Evolutionary conservation across 2,797 vertebrate species (phyloP), one percentile per base, ranked within the genome.

Genomic region (Morelia viridis): DNA sequence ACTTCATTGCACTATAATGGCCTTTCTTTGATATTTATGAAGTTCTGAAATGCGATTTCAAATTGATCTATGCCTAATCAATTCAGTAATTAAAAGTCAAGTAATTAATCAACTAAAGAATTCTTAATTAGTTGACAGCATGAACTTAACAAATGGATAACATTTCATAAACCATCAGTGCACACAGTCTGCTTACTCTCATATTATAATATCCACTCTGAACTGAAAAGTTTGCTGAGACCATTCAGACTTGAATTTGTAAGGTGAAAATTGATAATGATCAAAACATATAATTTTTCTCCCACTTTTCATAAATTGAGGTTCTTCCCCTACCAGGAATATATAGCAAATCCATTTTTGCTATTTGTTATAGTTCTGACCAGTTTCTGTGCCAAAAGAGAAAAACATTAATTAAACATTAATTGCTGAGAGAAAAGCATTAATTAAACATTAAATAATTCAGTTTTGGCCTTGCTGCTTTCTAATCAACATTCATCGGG

Each of bases 81-180:
- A 89, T 89, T 85, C 84, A 89, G 85, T 86, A 50, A 89, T 92
- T 92, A 92, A 71, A 71, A 92, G 56, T n/a, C 83, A 89, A 65
- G 56, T 86, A 56, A 76, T 92, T 92, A 85, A 71, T 92, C 83
- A 71, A 89, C 12, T 24, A 84, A 92, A 92, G 50, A 46, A n/a
- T 58, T 62, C 65, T 89, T 71, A 92, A 84, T 46, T 92, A 57
- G 53, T 92, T 92, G 62, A 86, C 62, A 92, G 50, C 35, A 57
- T 13, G 24, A 31, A 71, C 41, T 71, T 31, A 86, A 86, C 53
- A 92, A n/a, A 35, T 92, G 84, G 58, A 85, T 92, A 50, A 58
- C 26, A 86, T 89, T 86, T 92, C 62, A 85, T 68, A 89, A 89
- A 89, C 61, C 12, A 58, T 31, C 80, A 41, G 15, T 15, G 24